phyloP scores from a whole-genome alignment of 1,140 invertebrate genomes.

The Trichonephila inaurata region DNA sequence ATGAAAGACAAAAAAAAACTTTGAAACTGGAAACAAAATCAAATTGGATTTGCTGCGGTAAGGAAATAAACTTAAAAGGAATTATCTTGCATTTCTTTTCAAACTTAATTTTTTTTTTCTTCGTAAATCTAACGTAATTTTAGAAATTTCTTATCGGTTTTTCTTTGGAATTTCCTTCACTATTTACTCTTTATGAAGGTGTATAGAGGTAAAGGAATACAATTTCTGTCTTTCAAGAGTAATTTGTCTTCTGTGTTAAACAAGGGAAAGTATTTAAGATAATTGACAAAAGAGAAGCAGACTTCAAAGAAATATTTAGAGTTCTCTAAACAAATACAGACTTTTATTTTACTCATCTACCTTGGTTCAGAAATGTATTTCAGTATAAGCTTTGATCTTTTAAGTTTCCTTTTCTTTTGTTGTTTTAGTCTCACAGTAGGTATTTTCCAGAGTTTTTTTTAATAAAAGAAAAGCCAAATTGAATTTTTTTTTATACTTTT shows the following conservation, averaged over 20 bases:
- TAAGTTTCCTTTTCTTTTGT: neutral
- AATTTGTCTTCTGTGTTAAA: neutral
- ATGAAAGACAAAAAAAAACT: neutral
- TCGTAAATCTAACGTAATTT: slow-evolving; percentile 64
- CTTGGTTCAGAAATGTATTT: neutral
- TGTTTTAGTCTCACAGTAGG: neutral
- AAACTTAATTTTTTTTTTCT: neutral
- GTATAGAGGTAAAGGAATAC: slow-evolving; percentile 12
- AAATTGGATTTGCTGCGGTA: slow-evolving; percentile 69
- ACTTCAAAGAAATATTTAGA: slow-evolving; percentile 24
- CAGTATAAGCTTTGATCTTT: neutral
- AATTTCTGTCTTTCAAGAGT: slow-evolving; percentile 31
- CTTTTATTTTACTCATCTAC: neutral
- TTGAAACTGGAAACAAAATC: slow-evolving; percentile 29
- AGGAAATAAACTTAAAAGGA: slow-evolving; percentile 61
- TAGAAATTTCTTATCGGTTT: slow-evolving; percentile 14
- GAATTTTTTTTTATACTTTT: neutral
- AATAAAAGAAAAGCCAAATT: neutral
- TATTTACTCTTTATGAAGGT: slow-evolving; percentile 42
- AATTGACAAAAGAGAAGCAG: slow-evolving; percentile 56
- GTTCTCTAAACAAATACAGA: slow-evolving; percentile 21
- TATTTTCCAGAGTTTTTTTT: neutral
- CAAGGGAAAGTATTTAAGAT: slow-evolving; percentile 36
- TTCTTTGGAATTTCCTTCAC: neutral
- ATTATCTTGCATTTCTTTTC: slow-evolving; percentile 33